phyloP scores from a whole-genome alignment of 53 echinoderm and acorn worm genomes.

The Temnopleurus reevesii region DNA sequence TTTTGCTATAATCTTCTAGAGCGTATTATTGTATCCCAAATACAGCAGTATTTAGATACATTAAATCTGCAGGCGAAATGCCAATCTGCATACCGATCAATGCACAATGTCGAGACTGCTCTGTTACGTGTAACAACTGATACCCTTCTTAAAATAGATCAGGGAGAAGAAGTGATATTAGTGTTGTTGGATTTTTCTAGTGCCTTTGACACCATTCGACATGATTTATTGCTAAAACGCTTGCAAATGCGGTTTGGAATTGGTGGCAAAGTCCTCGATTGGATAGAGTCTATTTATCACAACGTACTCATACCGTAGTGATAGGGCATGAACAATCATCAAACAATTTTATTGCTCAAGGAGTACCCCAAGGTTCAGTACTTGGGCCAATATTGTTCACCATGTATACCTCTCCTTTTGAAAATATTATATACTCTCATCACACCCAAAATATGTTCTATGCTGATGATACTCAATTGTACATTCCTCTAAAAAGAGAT shows the following conservation, averaged over 20 bases:
- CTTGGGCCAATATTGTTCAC: not conserved
- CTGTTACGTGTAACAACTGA: no score
- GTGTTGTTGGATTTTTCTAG: no score
- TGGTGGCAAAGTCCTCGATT: not conserved
- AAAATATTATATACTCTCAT: not conserved
- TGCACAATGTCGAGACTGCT: no score
- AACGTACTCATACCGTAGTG: slow-evolving; percentile 10
- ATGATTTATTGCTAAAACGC: no score
- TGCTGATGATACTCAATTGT: not conserved
- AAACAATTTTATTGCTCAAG: not conserved
- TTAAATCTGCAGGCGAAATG: not conserved
- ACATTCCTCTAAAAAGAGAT: not conserved
- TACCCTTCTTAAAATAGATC: not conserved
- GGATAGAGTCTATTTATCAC: slow-evolving; percentile 18
- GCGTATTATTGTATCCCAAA: not conserved
- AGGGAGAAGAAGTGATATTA: slow-evolving; percentile 24
- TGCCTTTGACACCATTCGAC: not conserved
- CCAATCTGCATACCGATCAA: no score
- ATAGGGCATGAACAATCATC: not conserved
- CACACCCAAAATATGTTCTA: not conserved
- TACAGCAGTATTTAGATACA: not conserved
- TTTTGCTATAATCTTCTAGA: not conserved
- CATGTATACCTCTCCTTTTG: not conserved
- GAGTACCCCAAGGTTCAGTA: not conserved
- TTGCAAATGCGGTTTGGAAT: slow-evolving; percentile 17